Base-by-base conservation (phyloP, 1,140 invertebrate species). In the Eriocheir sinensis region DNA sequence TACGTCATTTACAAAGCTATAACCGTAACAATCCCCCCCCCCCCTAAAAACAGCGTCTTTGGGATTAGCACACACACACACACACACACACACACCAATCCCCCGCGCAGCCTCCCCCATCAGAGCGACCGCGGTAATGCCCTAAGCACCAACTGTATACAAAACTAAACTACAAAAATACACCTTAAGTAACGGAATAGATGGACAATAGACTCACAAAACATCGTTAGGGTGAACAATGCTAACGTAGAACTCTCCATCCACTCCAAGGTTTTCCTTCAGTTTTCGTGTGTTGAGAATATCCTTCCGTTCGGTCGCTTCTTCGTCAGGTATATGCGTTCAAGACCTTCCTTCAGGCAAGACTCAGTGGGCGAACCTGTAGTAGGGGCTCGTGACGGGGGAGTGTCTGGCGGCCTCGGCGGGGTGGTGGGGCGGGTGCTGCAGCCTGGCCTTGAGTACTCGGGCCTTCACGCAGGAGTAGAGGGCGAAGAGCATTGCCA, bases 401-500 rank as follows among this genome's bases (percentile, higher is more conserved):
- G 93, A 94, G 30, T 85, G 93, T 85, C 93, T 38, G 3, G 79
- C 89, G 40, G 89, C 40, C 3, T 94, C 93, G 21, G 30, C 38
- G 27, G 88, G 88, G n/a, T 72, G 93, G 32, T 79, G 93, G 9
- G 88, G 92, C 80, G 72, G 93, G 15, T 89, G 44, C 30, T 89
- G 44, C 41, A 91, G 34, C 3, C 89, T 79, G 27, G 93, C 79
- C 93, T 94, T 94, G 32, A 90, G 44, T 15, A 91, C 81, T 32
- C 93, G 41, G 40, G 93, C 93, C 93, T 72, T 97, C 89, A 98
- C 97, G 79, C 98, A 96, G 1, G 97, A 98, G 34, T 97, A 97
- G 91, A 98, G 97, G 21, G 98, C 97, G 3, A 98, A 97, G 32
- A 97, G 97, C 1, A 98, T 97, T 0, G 98, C 98, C 48, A 97